A percentile compares a stretch with the other conserved stretches of the same genome.
Conservation (phyloP, 2,113 vertebrate species). For the Colaptes auratus region DNA sequence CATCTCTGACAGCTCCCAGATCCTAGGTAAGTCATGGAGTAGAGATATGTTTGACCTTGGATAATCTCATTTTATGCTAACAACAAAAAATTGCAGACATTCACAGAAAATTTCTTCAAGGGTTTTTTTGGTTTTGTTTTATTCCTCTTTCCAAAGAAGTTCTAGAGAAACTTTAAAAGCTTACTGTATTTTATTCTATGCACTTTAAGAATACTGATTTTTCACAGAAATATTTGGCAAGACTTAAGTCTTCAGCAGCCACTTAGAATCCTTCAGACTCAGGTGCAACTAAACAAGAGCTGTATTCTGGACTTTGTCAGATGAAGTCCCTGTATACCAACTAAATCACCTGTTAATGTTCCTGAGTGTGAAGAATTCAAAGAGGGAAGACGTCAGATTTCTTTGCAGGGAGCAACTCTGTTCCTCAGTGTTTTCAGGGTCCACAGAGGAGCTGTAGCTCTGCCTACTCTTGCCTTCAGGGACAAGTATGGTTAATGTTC, state of each 20-base stretch:
- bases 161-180: background rate
- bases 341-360: background rate
- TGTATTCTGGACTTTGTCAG: background rate
- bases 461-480: background rate
- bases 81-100: background rate
- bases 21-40: rapidly evolving
- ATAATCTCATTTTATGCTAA: background rate
- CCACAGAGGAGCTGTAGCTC: background rate
- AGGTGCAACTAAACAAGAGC: background rate
- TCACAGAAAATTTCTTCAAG: background rate
- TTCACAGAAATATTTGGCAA: background rate
- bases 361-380: background rate
- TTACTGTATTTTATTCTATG: background rate
- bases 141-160: background rate
- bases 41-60: background rate
- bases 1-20: background rate
- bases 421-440: background rate
- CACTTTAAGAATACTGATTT: background rate
- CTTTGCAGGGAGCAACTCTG: background rate
- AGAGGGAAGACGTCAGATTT: background rate
- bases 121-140: background rate
- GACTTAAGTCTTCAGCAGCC: background rate
- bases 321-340: background rate
- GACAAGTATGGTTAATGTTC: background rate
- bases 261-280: background rate